These are phyloP conservation scores for Euwallacea fornicatus DNA, from an alignment of 1,140 invertebrate genomes.

Conservation along the genomic window DNA sequence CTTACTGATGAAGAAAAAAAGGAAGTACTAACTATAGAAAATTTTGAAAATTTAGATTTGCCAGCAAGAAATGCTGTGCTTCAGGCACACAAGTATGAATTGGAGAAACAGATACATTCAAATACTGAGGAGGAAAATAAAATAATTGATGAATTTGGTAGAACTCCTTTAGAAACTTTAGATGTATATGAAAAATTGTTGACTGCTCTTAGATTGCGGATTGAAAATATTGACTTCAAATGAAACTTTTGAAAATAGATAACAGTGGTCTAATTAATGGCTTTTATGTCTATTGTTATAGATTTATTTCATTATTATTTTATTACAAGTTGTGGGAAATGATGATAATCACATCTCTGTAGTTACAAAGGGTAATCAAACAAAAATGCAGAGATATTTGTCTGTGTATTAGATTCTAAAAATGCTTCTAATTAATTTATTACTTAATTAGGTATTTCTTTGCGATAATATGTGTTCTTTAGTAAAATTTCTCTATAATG, in stretches of 20 bases:
- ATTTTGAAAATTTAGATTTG: constrained; percentile 45
- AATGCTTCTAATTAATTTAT: too few relatives aligned
- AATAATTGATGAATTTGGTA: constrained; percentile 36
- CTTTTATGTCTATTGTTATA: too few relatives aligned
- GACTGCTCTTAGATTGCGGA: constrained; percentile 9
- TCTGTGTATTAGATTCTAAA: too few relatives aligned
- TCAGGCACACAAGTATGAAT: constrained; percentile 27
- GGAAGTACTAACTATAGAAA: constrained; percentile 40
- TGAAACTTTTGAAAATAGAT: not conserved
- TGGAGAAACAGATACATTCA: constrained; percentile 34
- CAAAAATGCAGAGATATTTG: too few relatives aligned
- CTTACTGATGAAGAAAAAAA: constrained; percentile 39
- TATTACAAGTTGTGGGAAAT: too few relatives aligned
- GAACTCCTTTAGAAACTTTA: constrained; percentile 39
- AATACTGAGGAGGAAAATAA: constrained; percentile 33
- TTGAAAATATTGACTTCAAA: constrained; percentile 7
- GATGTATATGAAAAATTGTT: constrained; percentile 38
- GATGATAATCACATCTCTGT: too few relatives aligned
- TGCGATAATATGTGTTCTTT: too few relatives aligned
- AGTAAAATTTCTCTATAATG: too few relatives aligned
- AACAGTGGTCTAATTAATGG: too few relatives aligned
- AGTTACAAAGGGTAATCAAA: too few relatives aligned
- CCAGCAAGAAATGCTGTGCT: constrained; percentile 40
- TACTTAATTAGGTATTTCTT: too few relatives aligned
- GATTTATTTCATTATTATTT: too few relatives aligned